Percentiles rank a stretch among this genome's conserved stretches.
Conservation (phyloP, 2,888 invertebrate genomes). For the Deilephila porcellus region DNA sequence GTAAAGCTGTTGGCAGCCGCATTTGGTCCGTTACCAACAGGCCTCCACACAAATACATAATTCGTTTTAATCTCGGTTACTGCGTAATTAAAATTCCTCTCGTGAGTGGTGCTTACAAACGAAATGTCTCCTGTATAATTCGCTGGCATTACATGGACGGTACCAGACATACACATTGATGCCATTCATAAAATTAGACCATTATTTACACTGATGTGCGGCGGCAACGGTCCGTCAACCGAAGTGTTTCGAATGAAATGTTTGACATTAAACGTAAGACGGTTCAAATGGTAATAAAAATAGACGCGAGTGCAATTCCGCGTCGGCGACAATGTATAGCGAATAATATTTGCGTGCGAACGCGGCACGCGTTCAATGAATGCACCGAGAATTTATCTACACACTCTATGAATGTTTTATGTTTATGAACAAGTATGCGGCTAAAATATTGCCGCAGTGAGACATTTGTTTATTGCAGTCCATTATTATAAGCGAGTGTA, state of each 20-base stretch:
- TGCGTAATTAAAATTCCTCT: too few relatives aligned
- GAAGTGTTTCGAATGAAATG: neutral
- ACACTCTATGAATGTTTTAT: neutral
- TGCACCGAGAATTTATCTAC: neutral
- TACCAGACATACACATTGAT: neutral
- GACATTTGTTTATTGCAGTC: neutral
- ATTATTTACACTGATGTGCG: neutral
- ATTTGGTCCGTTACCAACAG: too few relatives aligned
- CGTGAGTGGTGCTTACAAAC: too few relatives aligned
- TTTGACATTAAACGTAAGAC: slow-evolving; percentile 9
- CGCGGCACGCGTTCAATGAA: neutral
- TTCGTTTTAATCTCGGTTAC: too few relatives aligned
- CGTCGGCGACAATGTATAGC: neutral
- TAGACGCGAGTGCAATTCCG: neutral
- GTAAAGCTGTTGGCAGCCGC: too few relatives aligned
- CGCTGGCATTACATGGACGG: too few relatives aligned
- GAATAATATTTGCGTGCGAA: neutral
- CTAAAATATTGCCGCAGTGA: neutral
- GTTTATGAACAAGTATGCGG: too few relatives aligned
- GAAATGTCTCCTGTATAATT: too few relatives aligned
- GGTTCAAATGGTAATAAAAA: slow-evolving; percentile 11
- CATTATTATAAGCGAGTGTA: neutral
- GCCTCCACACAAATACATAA: too few relatives aligned
- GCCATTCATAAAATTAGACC: neutral
- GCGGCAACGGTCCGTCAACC: neutral